Base-by-base conservation (phyloP, 2,888 invertebrate species). In the Camponotus fellah region DNA sequence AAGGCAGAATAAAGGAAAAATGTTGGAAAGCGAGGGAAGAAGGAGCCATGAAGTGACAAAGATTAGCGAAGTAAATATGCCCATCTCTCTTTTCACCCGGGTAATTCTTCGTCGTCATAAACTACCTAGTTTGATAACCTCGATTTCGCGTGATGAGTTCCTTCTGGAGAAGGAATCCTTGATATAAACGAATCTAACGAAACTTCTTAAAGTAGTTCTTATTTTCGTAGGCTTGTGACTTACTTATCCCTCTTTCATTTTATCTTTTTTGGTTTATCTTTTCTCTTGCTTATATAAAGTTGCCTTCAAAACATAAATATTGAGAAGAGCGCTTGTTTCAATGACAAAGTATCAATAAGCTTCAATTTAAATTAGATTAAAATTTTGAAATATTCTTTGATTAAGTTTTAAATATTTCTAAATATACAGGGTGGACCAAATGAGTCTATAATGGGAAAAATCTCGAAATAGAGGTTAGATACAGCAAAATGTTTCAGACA, bases 61-160 rank as follows among this genome's bases (percentile, higher is more conserved):
- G 85, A 85, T 88, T 80, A 84, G 21, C 66, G n/a, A 43, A 34
- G 65, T 87, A 85, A 88, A 87, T 75, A 85, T 74, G 65, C 14
- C 21, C 4, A 65, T 62, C 26, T 34, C 49, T 26, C 56, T 65
- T 79, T 62, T 9, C 26, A 5, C n/a, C 2, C 56, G 17, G 65
- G 56, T 32, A 26, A 82, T 82, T 76, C 66, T 72, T 53, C 60
- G 40, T 71, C 60, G 32, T 37, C 76, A 37, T 37, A 53, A 62
- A 74, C 46, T 53, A 68, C 68, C 72, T 49, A 62, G 10, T 46
- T 34, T 10, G 17, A 8, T 17, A 77, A n/a, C 12, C 32, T 6
- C 6, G 74, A 58, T 56, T 40, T 43, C 66, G 3, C 65, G 26
- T 56, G 37, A 64, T 43, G 14, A 58, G 60, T 40, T 56, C 43